Evolutionary conservation across 2,797 vertebrate species (phyloP).

Genomic region (Siniperca undulata): DNA sequence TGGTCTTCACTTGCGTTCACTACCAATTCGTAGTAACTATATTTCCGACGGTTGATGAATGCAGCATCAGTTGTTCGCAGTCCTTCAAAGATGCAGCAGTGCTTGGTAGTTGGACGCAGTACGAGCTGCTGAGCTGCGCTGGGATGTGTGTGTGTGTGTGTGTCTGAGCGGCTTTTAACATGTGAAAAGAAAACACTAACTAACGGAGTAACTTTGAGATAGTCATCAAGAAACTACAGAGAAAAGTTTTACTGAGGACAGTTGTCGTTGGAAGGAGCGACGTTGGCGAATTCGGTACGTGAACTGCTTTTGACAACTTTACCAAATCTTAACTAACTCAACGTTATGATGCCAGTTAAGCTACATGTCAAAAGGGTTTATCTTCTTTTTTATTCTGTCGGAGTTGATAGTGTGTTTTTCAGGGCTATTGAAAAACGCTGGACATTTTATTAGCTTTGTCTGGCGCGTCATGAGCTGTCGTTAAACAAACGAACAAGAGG

Average conservation of each 20-base stretch:
- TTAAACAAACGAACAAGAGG: not conserved
- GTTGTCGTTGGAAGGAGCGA: conserved; percentile 24
- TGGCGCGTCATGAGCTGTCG: not conserved
- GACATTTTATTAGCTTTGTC: not conserved
- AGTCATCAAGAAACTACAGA: not conserved
- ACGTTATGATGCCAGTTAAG: not conserved
- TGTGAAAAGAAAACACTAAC: conserved; percentile 59
- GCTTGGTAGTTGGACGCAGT: conserved; percentile 26
- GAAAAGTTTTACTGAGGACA: conserved; percentile 8
- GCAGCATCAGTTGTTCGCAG: conserved; percentile 32
- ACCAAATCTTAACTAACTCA: conserved; percentile 20
- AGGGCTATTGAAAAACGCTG: not conserved
- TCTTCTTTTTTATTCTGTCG: not conserved
- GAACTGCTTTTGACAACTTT: conserved; percentile 33
- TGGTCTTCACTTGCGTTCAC: no score
- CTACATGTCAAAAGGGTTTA: not conserved
- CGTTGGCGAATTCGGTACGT: conserved; percentile 68
- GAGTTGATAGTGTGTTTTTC: not conserved
- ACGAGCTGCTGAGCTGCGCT: conserved; percentile 28
- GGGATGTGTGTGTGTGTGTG: conserved; percentile 36
- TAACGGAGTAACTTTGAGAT: conserved; percentile 30
- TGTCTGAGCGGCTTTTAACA: conserved; percentile 51
- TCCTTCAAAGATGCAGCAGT: conserved; percentile 48
- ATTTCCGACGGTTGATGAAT: conserved; percentile 39
- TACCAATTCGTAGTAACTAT: fast-evolving